Evolutionary conservation across 2,797 vertebrate genomes (phyloP).

Genomic region (Corythornis leucogaster): DNA sequence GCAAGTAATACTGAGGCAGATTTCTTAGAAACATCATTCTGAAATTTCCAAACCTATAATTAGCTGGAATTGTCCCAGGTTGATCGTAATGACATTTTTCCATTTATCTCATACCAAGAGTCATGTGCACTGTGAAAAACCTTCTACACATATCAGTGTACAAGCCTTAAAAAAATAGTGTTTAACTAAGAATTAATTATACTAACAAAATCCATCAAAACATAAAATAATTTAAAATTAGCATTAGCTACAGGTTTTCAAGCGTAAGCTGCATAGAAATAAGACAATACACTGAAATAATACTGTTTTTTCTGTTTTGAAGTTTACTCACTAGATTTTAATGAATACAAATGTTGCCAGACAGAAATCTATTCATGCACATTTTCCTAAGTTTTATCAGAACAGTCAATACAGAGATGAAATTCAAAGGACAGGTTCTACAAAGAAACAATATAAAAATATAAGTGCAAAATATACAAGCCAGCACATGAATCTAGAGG

Average conservation of each 20-base stretch:
- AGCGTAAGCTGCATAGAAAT: neutral
- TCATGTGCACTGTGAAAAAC: neutral
- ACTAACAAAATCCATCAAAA: neutral
- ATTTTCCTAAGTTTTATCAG: slow-evolving; percentile 18
- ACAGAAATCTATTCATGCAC: neutral
- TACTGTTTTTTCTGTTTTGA: neutral
- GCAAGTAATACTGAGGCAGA: neutral
- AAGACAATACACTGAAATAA: neutral
- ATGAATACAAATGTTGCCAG: neutral
- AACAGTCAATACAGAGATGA: neutral
- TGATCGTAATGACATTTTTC: neutral
- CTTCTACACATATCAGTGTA: neutral
- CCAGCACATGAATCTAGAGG: neutral
- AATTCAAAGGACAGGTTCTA: slow-evolving; percentile 4
- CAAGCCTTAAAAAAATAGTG: neutral
- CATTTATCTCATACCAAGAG: neutral
- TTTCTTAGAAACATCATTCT: neutral
- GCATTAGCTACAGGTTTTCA: neutral
- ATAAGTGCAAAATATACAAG: neutral
- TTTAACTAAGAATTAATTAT: neutral
- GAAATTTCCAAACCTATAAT: neutral
- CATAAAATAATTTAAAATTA: neutral
- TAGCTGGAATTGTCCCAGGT: neutral
- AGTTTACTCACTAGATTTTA: neutral
- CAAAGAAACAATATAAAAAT: neutral